These are phyloP conservation scores for Melieria crassipennis DNA, from an alignment of 2,888 invertebrate genomes.

Conservation along the genomic window DNA sequence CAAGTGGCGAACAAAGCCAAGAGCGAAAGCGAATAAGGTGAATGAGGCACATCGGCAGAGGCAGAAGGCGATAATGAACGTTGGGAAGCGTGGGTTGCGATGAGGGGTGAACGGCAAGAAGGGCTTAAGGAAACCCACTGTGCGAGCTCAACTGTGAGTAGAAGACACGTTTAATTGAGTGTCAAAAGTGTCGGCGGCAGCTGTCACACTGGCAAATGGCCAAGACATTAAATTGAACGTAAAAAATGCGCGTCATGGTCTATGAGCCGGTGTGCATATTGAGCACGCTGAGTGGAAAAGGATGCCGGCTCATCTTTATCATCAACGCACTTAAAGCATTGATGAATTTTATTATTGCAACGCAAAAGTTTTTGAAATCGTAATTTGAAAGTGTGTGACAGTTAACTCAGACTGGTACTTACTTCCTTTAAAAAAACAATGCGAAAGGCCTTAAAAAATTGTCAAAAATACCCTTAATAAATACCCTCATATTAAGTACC, in stretches of 20 bases:
- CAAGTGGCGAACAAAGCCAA: not conserved
- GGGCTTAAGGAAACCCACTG: not conserved
- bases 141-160: not conserved
- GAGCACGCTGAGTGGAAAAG: not conserved
- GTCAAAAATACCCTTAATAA: too few relatives aligned
- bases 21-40: not conserved
- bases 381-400: too few relatives aligned
- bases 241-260: not conserved
- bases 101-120: not conserved
- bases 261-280: not conserved
- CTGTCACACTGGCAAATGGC: not conserved
- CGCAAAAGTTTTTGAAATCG: too few relatives aligned
- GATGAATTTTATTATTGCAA: not conserved
- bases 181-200: constrained; percentile 18
- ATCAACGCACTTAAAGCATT: constrained; percentile 2
- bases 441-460: too few relatives aligned
- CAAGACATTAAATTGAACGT: constrained; percentile 18
- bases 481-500: too few relatives aligned
- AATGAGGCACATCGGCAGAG: not conserved
- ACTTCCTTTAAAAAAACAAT: too few relatives aligned
- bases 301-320: not conserved
- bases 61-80: constrained; percentile 1
- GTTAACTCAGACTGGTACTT: too few relatives aligned
- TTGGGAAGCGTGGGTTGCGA: not conserved
- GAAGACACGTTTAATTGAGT: constrained; percentile 21